Percentiles rank a stretch among this genome's conserved stretches.
Conservation (phyloP, 2,113 vertebrate genomes). For the Artemisiospiza belli region DNA sequence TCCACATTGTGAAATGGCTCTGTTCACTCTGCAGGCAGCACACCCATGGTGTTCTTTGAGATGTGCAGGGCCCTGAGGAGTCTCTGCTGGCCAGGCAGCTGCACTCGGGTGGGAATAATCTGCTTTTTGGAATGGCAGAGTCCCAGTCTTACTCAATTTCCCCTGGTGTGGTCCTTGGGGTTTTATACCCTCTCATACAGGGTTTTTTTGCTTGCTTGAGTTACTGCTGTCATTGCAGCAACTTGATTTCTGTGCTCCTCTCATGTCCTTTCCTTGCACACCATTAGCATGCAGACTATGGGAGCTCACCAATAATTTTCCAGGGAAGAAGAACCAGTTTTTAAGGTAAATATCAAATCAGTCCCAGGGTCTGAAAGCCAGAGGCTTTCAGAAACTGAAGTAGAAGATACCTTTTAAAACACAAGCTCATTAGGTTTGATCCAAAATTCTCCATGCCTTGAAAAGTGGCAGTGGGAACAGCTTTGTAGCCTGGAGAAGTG, state of each 20-base stretch:
- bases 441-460: not conserved
- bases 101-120: not conserved
- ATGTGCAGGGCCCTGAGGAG: no score
- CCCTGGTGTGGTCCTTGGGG: no score
- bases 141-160: fast-evolving
- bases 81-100: not conserved
- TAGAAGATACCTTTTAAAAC: not conserved
- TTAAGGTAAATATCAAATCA: not conserved
- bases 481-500: slow-evolving; percentile 26
- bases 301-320: not conserved
- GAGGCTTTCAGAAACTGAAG: not conserved
- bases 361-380: not conserved
- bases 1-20: fast-evolving
- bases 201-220: not conserved
- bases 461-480: not conserved
- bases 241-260: not conserved
- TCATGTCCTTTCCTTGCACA: not conserved
- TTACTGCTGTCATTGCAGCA: not conserved
- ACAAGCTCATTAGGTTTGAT: not conserved
- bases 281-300: no score
- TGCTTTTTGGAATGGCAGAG: not conserved
- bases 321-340: not conserved
- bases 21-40: not conserved
- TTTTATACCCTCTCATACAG: not conserved
- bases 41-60: fast-evolving